These are phyloP conservation scores for Metellina segmentata DNA, from an alignment of 2,888 invertebrate species.

Conservation along the genomic window DNA sequence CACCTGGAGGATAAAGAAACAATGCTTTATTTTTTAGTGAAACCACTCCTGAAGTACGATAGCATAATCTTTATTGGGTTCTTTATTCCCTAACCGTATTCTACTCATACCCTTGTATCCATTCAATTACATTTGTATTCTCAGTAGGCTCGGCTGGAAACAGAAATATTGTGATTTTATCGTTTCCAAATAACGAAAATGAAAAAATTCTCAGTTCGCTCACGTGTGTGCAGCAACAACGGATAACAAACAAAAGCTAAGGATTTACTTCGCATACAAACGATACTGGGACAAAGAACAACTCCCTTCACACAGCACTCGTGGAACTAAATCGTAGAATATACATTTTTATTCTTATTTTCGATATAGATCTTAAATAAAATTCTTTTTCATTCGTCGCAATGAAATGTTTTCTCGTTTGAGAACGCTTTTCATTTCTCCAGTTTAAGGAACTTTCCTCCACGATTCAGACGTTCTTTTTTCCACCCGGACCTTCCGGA, in stretches of 20 bases:
- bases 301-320: not conserved
- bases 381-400: not conserved
- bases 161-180: constrained; percentile 27
- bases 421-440: not conserved
- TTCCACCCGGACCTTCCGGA: constrained; percentile 43
- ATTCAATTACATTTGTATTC: constrained; percentile 45
- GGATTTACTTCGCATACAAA: not conserved
- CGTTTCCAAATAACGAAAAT: constrained; percentile 1
- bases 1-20: too few relatives aligned
- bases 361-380: constrained; percentile 30
- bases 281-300: not conserved
- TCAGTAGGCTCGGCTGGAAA: constrained; percentile 4
- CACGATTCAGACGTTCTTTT: not conserved
- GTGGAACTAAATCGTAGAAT: not conserved
- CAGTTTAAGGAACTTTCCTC: too few relatives aligned
- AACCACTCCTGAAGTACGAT: not conserved
- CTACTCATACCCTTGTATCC: not conserved
- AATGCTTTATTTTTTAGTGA: too few relatives aligned
- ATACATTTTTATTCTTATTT: not conserved
- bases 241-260: not conserved
- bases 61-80: not conserved
- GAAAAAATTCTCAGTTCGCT: constrained; percentile 14
- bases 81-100: not conserved
- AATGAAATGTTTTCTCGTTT: constrained; percentile 30
- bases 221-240: constrained; percentile 27